A percentile compares a stretch with the other conserved stretches of the same genome.
Evolutionary conservation across 2,797 vertebrate species (phyloP).

Genomic region (Diplodus sargus): DNA sequence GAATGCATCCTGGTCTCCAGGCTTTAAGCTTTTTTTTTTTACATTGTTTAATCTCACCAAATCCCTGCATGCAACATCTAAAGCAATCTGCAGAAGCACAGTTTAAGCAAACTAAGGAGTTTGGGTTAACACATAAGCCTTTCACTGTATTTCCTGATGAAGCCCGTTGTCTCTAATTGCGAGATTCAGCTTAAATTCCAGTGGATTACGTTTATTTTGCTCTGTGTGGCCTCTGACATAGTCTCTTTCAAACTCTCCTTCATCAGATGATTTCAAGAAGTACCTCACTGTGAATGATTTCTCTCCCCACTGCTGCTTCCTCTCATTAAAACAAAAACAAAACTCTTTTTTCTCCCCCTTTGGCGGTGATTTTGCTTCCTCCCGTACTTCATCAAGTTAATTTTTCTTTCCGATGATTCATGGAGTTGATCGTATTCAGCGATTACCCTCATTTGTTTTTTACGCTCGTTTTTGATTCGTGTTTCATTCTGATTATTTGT

Average conservation of each 20-base stretch:
- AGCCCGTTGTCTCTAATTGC: conserved; percentile 3
- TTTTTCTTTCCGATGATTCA: not conserved
- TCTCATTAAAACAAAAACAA: not conserved
- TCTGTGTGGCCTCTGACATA: not conserved
- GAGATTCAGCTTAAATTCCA: not conserved
- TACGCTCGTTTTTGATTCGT: too few species aligned
- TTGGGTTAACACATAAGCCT: conserved; percentile 2
- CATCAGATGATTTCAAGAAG: not conserved
- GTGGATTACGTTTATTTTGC: not conserved
- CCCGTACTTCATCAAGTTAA: not conserved
- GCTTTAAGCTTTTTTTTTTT: conserved; percentile 19
- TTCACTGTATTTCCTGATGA: not conserved
- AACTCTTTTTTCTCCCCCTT: not conserved
- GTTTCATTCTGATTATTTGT: too few species aligned
- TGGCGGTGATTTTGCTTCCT: not conserved
- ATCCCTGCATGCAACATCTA: conserved; percentile 24
- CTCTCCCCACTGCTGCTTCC: not conserved
- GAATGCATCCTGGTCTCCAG: not conserved
- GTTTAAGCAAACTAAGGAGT: conserved; percentile 26
- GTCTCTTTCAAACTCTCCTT: not conserved
- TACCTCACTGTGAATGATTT: not conserved
- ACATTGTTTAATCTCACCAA: conserved; percentile 35
- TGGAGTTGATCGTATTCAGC: not conserved
- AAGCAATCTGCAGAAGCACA: conserved; percentile 7
- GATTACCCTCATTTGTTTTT: not conserved